Evolutionary conservation across 1,140 invertebrate species (phyloP), one percentile per base, ranked within the genome.

Genomic region (Geopemphigus sp.): DNA sequence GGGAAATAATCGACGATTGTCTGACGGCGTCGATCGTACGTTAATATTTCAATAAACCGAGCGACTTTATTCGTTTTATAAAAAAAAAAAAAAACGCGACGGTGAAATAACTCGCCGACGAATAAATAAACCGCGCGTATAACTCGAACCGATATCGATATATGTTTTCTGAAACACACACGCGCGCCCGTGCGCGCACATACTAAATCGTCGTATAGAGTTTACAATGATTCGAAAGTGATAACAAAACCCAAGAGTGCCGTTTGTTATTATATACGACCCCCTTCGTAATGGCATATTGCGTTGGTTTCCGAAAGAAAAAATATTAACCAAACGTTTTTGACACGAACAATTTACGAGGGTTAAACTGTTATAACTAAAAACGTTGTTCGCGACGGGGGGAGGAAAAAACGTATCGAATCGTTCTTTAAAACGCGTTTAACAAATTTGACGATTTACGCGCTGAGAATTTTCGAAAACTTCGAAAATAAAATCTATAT

Each of bases 221-320:
- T 70, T 53, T 53, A 26, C 6, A 15, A 26, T 53, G 24, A 53
- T 70, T 26, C 22, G 2, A 70, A 70, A 70, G 22, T 53, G 47
- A 70, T 70, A 70, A 70, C 45, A 53, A 70, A 53, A 32, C 66
- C 66, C 66, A 29, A 70, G 66, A 50, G 66, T 53, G 24, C 66
- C 22, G 26, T 70, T 53, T 70, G 45, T 70, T 53, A 50, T 68
- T 66, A 68, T 14, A 26, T 70, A 68, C 45, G 64, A 68, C 39
- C 32, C 39, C 39, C 39, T n/a, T 24, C 45, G 10, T 24, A 47
- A 68, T 47, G 22, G 64, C 39, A 47, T 47, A 22, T 47, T 47
- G 64, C 64, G 15, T 68, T 68, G 64, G 64, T 68, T 68, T 68
- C 47, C n/a, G 45, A 47, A 66, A 47, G 39, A 68, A 68, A 45